A percentile compares a stretch with the other conserved stretches of the same genome.
phyloP scores from a whole-genome alignment of 30 jellyfish, hydroid and myxozoan genomes.

The Calvadosia cruxmelitensis region DNA sequence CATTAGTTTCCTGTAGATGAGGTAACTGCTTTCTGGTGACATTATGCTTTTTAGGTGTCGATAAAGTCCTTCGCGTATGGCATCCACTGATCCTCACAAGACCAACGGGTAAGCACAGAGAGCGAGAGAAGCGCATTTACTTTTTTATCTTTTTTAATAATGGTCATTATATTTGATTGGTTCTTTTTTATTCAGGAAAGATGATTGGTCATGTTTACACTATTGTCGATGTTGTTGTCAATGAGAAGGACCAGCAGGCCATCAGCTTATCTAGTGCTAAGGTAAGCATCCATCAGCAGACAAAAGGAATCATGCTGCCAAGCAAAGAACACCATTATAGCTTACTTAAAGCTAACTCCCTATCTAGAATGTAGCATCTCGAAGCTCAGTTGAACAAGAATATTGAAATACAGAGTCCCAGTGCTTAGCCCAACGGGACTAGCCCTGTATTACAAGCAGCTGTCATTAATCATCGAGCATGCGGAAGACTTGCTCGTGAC shows the following conservation, averaged over 20 bases:
- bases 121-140: not conserved
- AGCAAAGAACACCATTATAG: too few relatives aligned
- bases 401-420: too few relatives aligned
- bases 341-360: too few relatives aligned
- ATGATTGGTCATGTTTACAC: conserved; percentile 54
- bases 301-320: too few relatives aligned
- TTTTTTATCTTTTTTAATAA: not conserved
- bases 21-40: too few relatives aligned
- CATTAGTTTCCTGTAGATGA: not conserved
- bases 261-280: conserved; percentile 54
- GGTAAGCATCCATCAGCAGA: too few relatives aligned
- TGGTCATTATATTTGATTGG: not conserved
- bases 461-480: too few relatives aligned
- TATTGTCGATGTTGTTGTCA: conserved; percentile 35
- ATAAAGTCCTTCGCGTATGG: conserved; percentile 49
- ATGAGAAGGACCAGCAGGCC: conserved; percentile 54
- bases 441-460: too few relatives aligned
- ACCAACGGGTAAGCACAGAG: conserved; percentile 40
- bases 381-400: too few relatives aligned
- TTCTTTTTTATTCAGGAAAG: conserved; percentile 14
- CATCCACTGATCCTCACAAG: conserved; percentile 52
- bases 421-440: too few relatives aligned
- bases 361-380: too few relatives aligned
- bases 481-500: too few relatives aligned
- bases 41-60: conserved; percentile 51